Base-by-base conservation (phyloP, 2,888 invertebrate genomes). In the Drosophila monieri region DNA sequence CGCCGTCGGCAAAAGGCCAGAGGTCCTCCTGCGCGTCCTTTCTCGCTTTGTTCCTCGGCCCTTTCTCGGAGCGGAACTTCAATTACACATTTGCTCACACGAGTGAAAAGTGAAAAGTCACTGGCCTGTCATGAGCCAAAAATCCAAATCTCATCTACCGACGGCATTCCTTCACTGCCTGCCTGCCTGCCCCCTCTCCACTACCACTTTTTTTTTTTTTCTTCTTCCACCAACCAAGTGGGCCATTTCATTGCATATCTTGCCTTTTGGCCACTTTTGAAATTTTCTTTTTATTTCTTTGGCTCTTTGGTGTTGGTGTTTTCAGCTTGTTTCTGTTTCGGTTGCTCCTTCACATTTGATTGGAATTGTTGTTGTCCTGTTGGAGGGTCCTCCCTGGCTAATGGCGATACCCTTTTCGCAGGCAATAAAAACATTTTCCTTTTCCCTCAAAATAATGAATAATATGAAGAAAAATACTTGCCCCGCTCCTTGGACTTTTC, bases 391-490 rank as follows among this genome's bases (percentile, higher is more conserved):
- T 67, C 70, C 59, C 35, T 60, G 68, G 60, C 87, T 85, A 81
- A 81, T 81, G 80, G 85, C 67, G 69, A 60, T 85, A 87, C 85
- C 81, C 87, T 85, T 81, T 80, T 80, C 72, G 85, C 85, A 73
- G 79, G 85, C 87, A 81, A 81, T 87, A 87, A 81, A 81, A 81
- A 87, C 79, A 87, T 81, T 81, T 87, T 80, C 85, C 68, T 84
- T 83, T 77, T 66, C 61, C 66, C 57, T 49, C 60, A 48, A 52
- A 87, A 81, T 81, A 81, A 87, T 85, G 81, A 87, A 87, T 79
- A 85, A 83, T 87, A 83, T 84, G 73, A 83, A 80, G 88, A 78
- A 87, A 88, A 88, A 84, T 84, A 79, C 87, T 84, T 76, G 81
- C 67, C 69, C 69, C 64, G 44, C 55, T 48, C 23, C 18, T 1